Conservation (phyloP, 2,113 vertebrate genomes). For the Pionites leucogaster region DNA sequence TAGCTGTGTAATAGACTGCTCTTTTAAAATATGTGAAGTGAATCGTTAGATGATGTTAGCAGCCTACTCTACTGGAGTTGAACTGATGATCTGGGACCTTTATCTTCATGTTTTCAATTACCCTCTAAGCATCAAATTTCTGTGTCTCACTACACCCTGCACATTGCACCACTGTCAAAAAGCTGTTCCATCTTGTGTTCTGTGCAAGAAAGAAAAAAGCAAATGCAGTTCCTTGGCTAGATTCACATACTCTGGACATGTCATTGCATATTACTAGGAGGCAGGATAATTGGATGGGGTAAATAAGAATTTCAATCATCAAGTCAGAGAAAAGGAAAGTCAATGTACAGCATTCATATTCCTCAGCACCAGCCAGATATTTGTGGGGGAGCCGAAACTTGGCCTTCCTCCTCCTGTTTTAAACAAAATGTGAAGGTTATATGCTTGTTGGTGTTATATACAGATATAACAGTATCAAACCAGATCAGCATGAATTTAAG, state of each 20-base stretch:
- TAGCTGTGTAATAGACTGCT: neutral
- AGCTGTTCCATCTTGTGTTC: neutral
- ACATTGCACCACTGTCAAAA: neutral
- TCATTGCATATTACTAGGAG: neutral
- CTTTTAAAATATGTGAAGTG: neutral
- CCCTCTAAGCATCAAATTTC: neutral
- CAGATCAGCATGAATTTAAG: neutral
- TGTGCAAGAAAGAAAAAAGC: neutral
- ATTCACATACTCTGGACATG: neutral
- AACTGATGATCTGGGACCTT: neutral
- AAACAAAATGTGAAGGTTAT: neutral
- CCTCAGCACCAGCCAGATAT: neutral
- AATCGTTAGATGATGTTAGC: neutral
- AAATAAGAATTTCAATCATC: neutral
- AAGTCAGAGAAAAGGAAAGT: neutral
- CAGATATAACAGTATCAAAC: neutral
- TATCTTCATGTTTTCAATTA: neutral
- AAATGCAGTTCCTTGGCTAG: neutral
- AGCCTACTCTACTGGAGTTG: neutral
- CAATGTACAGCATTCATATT: neutral
- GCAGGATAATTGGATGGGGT: neutral
- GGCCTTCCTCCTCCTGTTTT: neutral
- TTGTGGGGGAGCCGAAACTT: neutral
- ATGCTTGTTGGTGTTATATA: neutral
- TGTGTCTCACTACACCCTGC: neutral